Evolutionary conservation across 2,888 invertebrate species (phyloP).

Genomic region (Steinernema carpocapsae): DNA sequence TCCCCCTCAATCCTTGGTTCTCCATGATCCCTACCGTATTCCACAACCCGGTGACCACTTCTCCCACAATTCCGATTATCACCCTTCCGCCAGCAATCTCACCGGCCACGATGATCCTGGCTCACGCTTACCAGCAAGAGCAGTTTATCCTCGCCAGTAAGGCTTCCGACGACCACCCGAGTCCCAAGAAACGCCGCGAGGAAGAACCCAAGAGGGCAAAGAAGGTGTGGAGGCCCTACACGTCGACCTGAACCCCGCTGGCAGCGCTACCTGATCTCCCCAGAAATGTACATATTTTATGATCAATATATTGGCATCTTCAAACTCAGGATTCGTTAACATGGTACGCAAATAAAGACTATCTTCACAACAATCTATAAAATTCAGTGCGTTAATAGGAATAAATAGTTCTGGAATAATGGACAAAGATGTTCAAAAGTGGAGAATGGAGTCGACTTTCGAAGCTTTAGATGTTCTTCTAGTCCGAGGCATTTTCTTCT

Average conservation of each 20-base stretch:
- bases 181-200: not conserved
- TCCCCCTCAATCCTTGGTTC: constrained; percentile 10
- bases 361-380: too few species aligned
- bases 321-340: constrained; percentile 21
- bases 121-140: constrained; percentile 1
- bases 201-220: not conserved
- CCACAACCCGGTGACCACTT: not conserved
- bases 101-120: not conserved
- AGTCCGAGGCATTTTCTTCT: too few species aligned
- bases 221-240: constrained; percentile 24
- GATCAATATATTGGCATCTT: not conserved
- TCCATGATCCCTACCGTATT: constrained; percentile 3
- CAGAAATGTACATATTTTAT: constrained; percentile 16
- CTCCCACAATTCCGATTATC: constrained; percentile 2
- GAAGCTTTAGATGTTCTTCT: too few species aligned
- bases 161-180: not conserved
- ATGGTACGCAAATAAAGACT: too few species aligned
- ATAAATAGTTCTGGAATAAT: too few species aligned
- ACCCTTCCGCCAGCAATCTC: constrained; percentile 3
- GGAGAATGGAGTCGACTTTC: too few species aligned
- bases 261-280: constrained; percentile 17
- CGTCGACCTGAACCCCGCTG: not conserved
- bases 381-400: too few species aligned
- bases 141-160: constrained; percentile 1
- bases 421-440: too few species aligned